A percentile compares a stretch with the other conserved stretches of the same genome.
Conservation (phyloP, 2,888 invertebrate species). For the Ornithoptera priamus region DNA sequence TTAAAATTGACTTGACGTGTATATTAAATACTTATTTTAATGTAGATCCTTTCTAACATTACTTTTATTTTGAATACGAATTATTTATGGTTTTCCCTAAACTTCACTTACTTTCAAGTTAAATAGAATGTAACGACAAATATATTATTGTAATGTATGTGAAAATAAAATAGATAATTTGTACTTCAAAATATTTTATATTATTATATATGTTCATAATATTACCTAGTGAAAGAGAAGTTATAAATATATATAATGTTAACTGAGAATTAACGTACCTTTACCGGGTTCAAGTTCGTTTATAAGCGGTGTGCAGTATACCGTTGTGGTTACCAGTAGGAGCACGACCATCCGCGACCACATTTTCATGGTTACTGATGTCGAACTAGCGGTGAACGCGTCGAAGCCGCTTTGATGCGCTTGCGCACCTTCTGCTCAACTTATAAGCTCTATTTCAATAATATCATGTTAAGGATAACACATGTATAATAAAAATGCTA, state of each 20-base stretch:
- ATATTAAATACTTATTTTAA: too few species aligned
- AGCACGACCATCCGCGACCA: constrained; percentile 57
- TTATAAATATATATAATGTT: neutral
- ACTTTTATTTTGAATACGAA: too few species aligned
- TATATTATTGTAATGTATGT: too few species aligned
- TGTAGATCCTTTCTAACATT: too few species aligned
- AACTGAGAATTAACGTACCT: constrained; percentile 45
- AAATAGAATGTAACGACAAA: too few species aligned
- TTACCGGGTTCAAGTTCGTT: constrained; percentile 63
- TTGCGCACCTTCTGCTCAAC: constrained; percentile 49
- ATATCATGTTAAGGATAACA: constrained; percentile 20
- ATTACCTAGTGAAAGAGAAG: neutral
- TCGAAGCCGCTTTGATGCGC: constrained; percentile 55
- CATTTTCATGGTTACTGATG: constrained; percentile 68
- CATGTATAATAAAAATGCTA: constrained; percentile 28
- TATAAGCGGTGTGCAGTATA: constrained; percentile 57
- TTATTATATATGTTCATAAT: neutral
- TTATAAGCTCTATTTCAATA: constrained; percentile 50
- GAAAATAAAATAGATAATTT: too few species aligned
- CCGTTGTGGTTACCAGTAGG: constrained; percentile 46
- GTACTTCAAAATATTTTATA: too few species aligned
- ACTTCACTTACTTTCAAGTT: too few species aligned
- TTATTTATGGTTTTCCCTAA: too few species aligned
- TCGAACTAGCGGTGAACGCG: constrained; percentile 39
- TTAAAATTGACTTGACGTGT: too few species aligned